Percentiles rank a stretch among this genome's conserved stretches.
phyloP scores from a whole-genome alignment of 2,888 invertebrate species.

The Ditula angustiorana region DNA sequence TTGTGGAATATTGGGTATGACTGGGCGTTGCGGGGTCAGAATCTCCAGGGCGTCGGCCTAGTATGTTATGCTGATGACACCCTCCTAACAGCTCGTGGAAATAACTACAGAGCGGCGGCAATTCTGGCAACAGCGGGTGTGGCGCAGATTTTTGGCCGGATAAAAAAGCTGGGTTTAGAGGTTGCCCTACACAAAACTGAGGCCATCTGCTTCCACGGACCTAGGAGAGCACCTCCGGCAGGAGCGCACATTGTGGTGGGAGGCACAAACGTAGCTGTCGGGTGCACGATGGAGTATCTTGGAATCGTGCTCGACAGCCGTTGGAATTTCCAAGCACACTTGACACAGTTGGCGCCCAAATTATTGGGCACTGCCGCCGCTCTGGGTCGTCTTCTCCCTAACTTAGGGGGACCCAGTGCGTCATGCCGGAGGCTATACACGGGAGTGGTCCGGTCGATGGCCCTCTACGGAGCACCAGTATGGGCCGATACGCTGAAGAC shows the following conservation, averaged over 20 bases:
- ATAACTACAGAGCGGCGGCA: no score
- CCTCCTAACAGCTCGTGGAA: not conserved
- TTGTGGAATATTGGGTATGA: not conserved
- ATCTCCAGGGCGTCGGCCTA: not conserved
- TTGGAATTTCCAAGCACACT: slow-evolving; percentile 38
- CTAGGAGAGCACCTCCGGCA: no score
- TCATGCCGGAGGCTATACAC: no score
- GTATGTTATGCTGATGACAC: not conserved
- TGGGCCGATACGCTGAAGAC: slow-evolving; percentile 19
- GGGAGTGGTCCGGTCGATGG: slow-evolving; percentile 25
- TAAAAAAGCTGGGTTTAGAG: not conserved
- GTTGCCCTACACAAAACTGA: not conserved
- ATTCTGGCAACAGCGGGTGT: not conserved
- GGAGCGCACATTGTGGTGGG: slow-evolving; percentile 3
- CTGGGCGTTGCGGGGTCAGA: not conserved
- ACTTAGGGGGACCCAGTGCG: slow-evolving; percentile 26
- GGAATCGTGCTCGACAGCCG: slow-evolving; percentile 36
- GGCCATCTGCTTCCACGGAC: no score
- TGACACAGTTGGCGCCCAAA: slow-evolving; percentile 14
- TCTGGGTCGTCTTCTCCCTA: slow-evolving; percentile 21
- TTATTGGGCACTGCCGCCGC: slow-evolving; percentile 13
- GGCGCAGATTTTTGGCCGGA: no score
- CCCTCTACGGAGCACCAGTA: slow-evolving; percentile 34
- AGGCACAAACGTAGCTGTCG: not conserved
- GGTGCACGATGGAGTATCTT: slow-evolving; percentile 25